Percentiles rank a stretch among this genome's conserved stretches.
phyloP scores from a whole-genome alignment of 2,797 vertebrate genomes.

The Zalophus californianus region DNA sequence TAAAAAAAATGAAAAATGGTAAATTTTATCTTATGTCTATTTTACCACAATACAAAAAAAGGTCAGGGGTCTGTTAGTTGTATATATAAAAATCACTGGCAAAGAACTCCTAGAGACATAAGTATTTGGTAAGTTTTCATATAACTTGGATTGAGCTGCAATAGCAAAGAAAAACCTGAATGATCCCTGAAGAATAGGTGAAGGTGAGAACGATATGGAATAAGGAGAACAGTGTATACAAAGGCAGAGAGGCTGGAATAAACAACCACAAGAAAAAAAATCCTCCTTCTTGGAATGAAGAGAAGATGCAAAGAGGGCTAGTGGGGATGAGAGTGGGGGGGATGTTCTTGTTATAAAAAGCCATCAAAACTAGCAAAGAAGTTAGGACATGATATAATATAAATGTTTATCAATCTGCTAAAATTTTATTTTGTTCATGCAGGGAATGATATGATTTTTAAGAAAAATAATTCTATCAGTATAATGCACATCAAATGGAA shows the following conservation, averaged over 20 bases:
- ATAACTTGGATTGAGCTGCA: neutral
- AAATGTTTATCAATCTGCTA: neutral
- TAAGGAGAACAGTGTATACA: neutral
- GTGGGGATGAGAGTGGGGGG: neutral
- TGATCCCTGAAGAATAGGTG: neutral
- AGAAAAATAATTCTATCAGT: conserved; percentile 4
- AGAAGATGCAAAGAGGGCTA: neutral
- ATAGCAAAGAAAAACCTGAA: neutral
- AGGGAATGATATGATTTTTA: neutral
- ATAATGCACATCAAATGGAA: neutral
- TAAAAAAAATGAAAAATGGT: neutral
- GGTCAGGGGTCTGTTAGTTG: neutral
- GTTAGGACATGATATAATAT: neutral
- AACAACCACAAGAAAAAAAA: neutral
- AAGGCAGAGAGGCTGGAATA: neutral
- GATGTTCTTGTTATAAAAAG: neutral
- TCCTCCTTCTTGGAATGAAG: neutral
- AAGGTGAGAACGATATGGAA: neutral
- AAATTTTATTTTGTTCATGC: neutral
- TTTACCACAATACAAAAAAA: neutral
- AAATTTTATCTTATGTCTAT: neutral
- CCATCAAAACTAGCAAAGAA: neutral
- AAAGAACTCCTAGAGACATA: neutral
- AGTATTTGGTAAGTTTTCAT: neutral
- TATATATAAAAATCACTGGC: neutral